Base-by-base conservation (phyloP, 2,113 vertebrate genomes). In the Centropristis striata region DNA sequence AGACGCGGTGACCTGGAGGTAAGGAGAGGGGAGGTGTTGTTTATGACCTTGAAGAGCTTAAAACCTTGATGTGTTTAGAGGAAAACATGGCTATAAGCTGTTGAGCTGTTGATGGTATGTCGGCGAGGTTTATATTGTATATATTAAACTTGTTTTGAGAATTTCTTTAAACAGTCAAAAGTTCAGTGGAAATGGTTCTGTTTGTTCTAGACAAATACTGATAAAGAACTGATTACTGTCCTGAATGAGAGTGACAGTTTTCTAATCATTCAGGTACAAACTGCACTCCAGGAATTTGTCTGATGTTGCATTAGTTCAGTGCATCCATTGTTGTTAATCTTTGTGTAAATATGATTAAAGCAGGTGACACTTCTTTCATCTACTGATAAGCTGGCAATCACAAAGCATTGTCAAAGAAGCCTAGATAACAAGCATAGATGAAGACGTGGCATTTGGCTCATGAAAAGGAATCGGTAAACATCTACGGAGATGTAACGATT, bases 1-100 rank as follows among this genome's bases (percentile, higher is more conserved):
- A 51, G 49, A 44, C 1, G 2, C 5, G 1, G 12, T 76, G 57
- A 67, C 16, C 72, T 82, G 41, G 57, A 84, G 70, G 84, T 80
- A 58, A 71, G 75, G 13, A 5, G 21, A 63, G 4, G 13, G 8
- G 21, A 63, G 4, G 8, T 37, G 13, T 21, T 42, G 16, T 51
- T 80, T 60, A 21, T 51, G 47, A 55, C 28, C 13, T 76, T 28
- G 55, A 27, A 14, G 25, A 23, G 21, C 21, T 53, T 49, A 25
- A 53, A 36, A 37, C 21, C 5, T 55, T 42, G 7, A 32, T 42
- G 21, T 57, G 61, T 57, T 58, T 9, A 27, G 41, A 73, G 13
- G 15, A 2, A 42, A 75, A 1, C 25, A 21, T 0, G 4, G 20
- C 28, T 49, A 1, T 16, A 14, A 36, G 42, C 12, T 13, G 28